phyloP scores from a whole-genome alignment of 2,888 invertebrate species.

The Machimus atricapillus region DNA sequence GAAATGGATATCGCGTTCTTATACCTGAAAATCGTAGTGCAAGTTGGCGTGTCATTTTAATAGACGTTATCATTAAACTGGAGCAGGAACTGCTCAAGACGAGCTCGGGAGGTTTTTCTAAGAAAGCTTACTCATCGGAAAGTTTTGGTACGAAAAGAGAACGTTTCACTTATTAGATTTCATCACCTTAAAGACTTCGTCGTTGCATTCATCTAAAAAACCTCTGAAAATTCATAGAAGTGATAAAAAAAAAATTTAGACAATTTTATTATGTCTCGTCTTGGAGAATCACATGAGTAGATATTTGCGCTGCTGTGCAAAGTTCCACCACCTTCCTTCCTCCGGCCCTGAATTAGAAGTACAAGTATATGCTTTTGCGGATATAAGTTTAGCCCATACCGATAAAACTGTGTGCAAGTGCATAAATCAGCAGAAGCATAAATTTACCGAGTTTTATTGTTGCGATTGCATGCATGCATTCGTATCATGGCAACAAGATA shows the following conservation, averaged over 20 bases:
- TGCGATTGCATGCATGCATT: neutral
- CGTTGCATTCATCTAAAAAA: neutral
- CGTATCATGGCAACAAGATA: neutral
- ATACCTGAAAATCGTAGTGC: neutral
- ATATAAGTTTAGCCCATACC: neutral
- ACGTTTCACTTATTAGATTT: neutral
- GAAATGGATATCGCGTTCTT: neutral
- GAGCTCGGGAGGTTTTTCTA: neutral
- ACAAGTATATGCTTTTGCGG: neutral
- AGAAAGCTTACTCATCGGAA: neutral
- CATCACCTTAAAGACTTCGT: neutral
- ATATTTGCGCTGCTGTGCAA: neutral
- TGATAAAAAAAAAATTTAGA: neutral
- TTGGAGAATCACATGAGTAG: neutral
- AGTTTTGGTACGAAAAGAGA: neutral
- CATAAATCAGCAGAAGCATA: neutral
- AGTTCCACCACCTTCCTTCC: neutral
- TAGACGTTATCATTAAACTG: neutral
- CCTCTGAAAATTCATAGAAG: neutral
- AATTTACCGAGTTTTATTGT: neutral
- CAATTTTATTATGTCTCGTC: neutral
- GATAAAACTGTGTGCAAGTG: neutral
- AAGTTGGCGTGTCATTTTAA: neutral
- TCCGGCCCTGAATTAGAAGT: neutral
- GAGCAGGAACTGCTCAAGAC: neutral